Conservation (phyloP, 2,888 invertebrate species). For the Sarcophaga variegata region DNA sequence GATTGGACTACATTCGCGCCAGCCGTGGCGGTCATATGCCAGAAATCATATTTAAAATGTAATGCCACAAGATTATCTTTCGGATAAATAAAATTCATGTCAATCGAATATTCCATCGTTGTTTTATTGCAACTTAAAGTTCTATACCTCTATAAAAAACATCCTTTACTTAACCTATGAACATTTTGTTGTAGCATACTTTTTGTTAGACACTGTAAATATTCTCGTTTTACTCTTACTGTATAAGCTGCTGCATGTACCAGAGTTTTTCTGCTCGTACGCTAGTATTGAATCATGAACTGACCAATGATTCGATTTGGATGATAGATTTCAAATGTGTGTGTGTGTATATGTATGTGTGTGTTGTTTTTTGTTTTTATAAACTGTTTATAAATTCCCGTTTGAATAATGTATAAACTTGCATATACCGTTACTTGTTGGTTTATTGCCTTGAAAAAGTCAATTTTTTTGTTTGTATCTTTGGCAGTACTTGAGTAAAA, state of each 20-base stretch:
- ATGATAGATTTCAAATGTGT: constrained; percentile 10
- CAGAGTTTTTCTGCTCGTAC: neutral
- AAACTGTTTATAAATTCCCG: no score
- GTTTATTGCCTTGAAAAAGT: neutral
- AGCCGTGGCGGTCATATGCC: no score
- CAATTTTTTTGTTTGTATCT: neutral
- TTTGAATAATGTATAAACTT: no score
- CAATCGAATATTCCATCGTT: no score
- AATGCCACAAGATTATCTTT: no score
- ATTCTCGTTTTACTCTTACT: neutral
- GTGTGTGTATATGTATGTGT: constrained; percentile 1
- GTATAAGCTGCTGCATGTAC: neutral
- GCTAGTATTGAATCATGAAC: constrained; percentile 1
- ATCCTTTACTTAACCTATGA: no score
- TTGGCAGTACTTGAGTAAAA: neutral
- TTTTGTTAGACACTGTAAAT: neutral
- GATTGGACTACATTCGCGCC: no score
- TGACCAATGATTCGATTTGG: constrained; percentile 33
- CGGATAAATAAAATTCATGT: no score
- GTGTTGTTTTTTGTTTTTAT: neutral
- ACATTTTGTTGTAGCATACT: neutral
- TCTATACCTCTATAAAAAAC: no score
- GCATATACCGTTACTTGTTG: no score
- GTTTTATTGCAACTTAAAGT: no score
- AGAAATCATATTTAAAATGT: no score